phyloP scores from a whole-genome alignment of 2,113 vertebrate genomes.

The Apodemus speciosus region DNA sequence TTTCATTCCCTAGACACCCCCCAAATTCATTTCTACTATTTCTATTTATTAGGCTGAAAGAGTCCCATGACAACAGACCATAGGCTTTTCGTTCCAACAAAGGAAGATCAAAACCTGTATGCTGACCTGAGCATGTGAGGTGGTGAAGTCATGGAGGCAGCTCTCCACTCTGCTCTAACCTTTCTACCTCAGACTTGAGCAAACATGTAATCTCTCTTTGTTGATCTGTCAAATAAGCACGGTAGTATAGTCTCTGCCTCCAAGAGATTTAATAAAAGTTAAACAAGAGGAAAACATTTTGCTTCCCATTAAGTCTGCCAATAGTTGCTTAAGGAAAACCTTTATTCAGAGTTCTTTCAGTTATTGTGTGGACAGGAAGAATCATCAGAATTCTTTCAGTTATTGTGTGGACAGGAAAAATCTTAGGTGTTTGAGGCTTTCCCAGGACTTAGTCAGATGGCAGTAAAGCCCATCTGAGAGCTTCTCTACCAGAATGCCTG shows the following conservation, averaged over 20 bases:
- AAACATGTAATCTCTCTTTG: neutral
- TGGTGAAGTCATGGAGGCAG: neutral
- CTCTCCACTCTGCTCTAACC: neutral
- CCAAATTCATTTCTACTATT: neutral
- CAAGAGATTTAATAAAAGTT: neutral
- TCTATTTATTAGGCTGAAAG: neutral
- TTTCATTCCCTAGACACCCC: neutral
- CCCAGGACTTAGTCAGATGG: accelerated
- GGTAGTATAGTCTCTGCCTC: neutral
- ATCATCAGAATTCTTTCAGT: too few relatives aligned
- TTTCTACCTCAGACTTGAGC: neutral
- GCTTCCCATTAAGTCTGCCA: neutral
- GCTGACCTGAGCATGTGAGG: neutral
- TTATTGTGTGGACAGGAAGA: neutral
- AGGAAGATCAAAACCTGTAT: neutral
- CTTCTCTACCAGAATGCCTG: neutral
- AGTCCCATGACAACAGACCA: neutral
- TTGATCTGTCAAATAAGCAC: neutral
- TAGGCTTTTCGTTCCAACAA: neutral
- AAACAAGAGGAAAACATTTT: neutral
- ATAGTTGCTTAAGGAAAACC: neutral
- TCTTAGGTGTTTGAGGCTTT: neutral
- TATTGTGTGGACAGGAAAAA: neutral
- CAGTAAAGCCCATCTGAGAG: neutral
- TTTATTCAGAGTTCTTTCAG: too few relatives aligned